Conservation (phyloP, 2,888 invertebrate species). For the Ganaspis brasiliensis region DNA sequence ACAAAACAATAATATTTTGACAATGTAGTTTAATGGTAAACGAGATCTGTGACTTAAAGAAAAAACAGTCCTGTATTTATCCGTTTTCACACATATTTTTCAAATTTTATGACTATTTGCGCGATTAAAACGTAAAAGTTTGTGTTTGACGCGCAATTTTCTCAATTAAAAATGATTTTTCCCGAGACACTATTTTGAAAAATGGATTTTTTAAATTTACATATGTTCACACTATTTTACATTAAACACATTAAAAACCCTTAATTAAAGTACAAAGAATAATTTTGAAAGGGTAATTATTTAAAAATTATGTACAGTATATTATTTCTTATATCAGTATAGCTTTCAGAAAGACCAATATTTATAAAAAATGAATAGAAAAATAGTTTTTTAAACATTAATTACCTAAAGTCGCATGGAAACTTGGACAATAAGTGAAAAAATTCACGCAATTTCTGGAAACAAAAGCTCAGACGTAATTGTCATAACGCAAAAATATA, state of each 20-base stretch:
- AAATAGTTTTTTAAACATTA: conserved; percentile 26
- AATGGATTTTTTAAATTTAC: conserved; percentile 2
- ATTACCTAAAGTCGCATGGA: conserved; percentile 23
- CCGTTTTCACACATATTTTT: conserved; percentile 14
- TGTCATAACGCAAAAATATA: conserved; percentile 6
- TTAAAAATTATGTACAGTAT: conserved; percentile 27
- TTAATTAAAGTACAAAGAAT: conserved; percentile 11
- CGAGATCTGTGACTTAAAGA: neutral
- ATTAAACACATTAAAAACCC: conserved; percentile 5
- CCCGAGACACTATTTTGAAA: neutral
- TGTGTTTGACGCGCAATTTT: conserved; percentile 12
- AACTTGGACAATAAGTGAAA: conserved; percentile 18
- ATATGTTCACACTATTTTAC: neutral
- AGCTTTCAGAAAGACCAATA: conserved; percentile 7
- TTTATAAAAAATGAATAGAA: conserved; percentile 7
- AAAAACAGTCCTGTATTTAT: conserved; percentile 1
- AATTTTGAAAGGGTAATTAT: conserved; percentile 8
- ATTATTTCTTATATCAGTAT: conserved; percentile 9
- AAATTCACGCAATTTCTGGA: conserved; percentile 31
- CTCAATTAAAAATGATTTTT: neutral
- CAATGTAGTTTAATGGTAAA: neutral
- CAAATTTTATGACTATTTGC: conserved; percentile 18
- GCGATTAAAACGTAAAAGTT: conserved; percentile 6
- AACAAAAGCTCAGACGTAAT: conserved; percentile 17
- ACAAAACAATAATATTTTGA: neutral